Evolutionary conservation across 2,113 vertebrate genomes (phyloP).

Genomic region (Pionites leucogaster): DNA sequence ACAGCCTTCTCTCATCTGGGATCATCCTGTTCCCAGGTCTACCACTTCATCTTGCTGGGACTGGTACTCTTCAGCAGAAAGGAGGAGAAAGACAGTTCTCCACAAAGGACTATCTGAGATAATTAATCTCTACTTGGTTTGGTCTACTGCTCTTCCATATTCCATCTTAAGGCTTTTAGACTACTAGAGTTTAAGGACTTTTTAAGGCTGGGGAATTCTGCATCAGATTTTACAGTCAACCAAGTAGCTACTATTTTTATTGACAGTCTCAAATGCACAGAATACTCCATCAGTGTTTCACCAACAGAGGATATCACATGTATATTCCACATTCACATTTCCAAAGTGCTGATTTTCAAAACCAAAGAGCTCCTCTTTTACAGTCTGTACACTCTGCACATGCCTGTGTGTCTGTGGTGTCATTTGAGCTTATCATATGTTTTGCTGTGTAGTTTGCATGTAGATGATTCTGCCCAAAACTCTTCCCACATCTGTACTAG

Average conservation of each 20-base stretch:
- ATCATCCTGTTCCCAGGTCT: neutral
- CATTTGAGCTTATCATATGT: no score
- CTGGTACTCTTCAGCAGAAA: neutral
- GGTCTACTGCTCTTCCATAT: neutral
- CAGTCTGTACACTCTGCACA: no score
- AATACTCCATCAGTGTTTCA: neutral
- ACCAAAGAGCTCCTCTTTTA: neutral
- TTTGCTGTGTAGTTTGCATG: neutral
- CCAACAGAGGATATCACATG: neutral
- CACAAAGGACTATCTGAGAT: neutral
- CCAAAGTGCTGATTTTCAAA: neutral
- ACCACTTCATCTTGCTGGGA: neutral
- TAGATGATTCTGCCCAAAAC: neutral
- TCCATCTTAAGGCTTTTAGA: neutral
- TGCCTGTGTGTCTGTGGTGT: no score
- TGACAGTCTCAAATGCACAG: no score
- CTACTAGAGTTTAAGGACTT: neutral
- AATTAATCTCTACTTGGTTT: neutral
- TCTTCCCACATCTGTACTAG: neutral
- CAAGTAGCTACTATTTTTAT: neutral
- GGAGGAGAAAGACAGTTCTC: neutral
- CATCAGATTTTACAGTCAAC: neutral
- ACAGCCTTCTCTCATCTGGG: neutral
- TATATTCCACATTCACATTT: neutral
- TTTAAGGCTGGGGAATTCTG: neutral